Evolutionary conservation across 2,113 vertebrate species (phyloP).

Genomic region (Crypturellus undulatus): DNA sequence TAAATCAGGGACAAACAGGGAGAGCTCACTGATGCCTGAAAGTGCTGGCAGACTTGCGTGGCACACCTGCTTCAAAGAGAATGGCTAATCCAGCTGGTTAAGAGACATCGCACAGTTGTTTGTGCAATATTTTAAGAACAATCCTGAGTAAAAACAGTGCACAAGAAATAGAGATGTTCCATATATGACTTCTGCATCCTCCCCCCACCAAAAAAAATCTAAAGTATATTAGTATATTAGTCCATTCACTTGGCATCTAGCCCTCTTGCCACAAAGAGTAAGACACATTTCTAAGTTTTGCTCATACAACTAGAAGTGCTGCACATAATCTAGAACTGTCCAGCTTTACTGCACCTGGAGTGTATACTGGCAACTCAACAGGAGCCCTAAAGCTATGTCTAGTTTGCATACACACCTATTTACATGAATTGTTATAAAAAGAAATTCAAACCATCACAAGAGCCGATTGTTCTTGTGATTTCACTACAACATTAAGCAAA

Average conservation of each 20-base stretch:
- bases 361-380: not conserved
- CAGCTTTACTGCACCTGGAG: not conserved
- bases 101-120: not conserved
- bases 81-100: not conserved
- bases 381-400: constrained; percentile 27
- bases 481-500: constrained; percentile 36
- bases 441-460: constrained; percentile 21
- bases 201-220: not conserved
- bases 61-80: not conserved
- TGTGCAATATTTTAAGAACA: not conserved
- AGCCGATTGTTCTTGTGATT: not conserved
- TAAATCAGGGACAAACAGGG: not conserved
- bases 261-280: not conserved
- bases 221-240: not conserved
- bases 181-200: not conserved
- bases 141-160: not conserved
- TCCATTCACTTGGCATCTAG: not conserved
- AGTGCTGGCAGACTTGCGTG: not conserved
- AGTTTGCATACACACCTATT: constrained; percentile 6
- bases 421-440: constrained; percentile 10
- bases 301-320: not conserved
- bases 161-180: not conserved
- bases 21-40: not conserved
- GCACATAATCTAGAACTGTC: not conserved
- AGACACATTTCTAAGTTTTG: not conserved